Percentiles rank a stretch among this genome's conserved stretches.
Evolutionary conservation across 2,888 invertebrate species (phyloP).

Genomic region (Schrankia costaestrigalis): DNA sequence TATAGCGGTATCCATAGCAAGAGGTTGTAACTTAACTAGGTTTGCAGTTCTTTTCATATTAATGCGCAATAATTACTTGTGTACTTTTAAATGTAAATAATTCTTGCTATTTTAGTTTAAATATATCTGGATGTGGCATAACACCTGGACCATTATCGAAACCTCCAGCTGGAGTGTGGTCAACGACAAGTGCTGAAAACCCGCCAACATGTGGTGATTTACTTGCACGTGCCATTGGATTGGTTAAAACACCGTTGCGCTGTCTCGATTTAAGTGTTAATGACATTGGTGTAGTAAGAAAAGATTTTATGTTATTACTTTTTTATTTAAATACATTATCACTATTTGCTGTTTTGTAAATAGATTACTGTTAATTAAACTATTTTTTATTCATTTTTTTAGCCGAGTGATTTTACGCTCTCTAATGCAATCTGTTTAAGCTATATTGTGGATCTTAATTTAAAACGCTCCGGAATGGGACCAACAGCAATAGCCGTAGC

Average conservation of each 20-base stretch:
- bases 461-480: slow-evolving; percentile 73
- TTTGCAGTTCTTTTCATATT: slow-evolving; percentile 27
- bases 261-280: slow-evolving; percentile 74
- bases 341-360: too few species aligned
- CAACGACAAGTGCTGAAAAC: slow-evolving; percentile 66
- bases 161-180: slow-evolving; percentile 75
- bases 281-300: slow-evolving; percentile 69
- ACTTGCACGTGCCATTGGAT: slow-evolving; percentile 71
- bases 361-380: background rate
- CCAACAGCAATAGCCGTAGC: slow-evolving; percentile 65
- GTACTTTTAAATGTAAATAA: background rate
- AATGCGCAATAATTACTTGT: background rate
- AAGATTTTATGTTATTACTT: background rate
- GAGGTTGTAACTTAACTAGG: slow-evolving; percentile 73
- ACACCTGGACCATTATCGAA: slow-evolving; percentile 58
- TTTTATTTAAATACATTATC: too few species aligned
- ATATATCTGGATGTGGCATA: slow-evolving; percentile 75
- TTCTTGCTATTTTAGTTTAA: slow-evolving; percentile 45
- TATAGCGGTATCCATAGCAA: slow-evolving; percentile 68
- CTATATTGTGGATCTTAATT: slow-evolving; percentile 66
- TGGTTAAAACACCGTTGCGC: slow-evolving; percentile 71
- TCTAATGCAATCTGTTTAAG: slow-evolving; percentile 74
- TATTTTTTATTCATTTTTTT: background rate
- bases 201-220: slow-evolving; percentile 74
- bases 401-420: slow-evolving; percentile 63